Percentiles rank a stretch among this genome's conserved stretches.
Evolutionary conservation across 2,797 vertebrate species (phyloP).

Genomic region (Acanthurus lineatus): DNA sequence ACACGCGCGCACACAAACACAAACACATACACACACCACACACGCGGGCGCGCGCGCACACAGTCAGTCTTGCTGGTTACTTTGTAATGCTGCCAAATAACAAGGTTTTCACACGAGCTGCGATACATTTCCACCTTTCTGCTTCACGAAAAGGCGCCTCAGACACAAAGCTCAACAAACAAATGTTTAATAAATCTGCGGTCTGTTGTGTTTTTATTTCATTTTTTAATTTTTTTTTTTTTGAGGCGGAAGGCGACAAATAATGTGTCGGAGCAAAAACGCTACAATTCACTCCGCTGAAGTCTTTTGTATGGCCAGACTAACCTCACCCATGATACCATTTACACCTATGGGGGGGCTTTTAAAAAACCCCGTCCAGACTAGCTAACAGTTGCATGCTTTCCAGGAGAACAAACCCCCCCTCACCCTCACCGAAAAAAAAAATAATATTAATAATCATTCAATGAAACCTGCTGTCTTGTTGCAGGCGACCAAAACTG

Average conservation of each 20-base stretch:
- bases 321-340: constrained; percentile 78
- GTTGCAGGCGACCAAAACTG: constrained; percentile 31
- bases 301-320: constrained; percentile 72
- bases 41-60: neutral
- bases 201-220: neutral
- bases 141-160: constrained; percentile 18
- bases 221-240: neutral
- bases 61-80: constrained; percentile 49
- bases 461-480: neutral
- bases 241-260: constrained; percentile 20
- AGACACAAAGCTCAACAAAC: constrained; percentile 30
- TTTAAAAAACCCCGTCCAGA: constrained; percentile 17
- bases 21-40: neutral
- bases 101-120: constrained; percentile 30
- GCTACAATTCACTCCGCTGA: constrained; percentile 26
- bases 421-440: neutral
- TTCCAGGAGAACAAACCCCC: neutral
- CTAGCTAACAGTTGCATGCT: constrained; percentile 39
- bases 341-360: constrained; percentile 60
- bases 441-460: neutral
- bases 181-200: constrained; percentile 1
- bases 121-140: constrained; percentile 43
- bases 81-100: constrained; percentile 70
- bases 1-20: constrained; percentile 11
- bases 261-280: constrained; percentile 22